A percentile compares a stretch with the other conserved stretches of the same genome.
Evolutionary conservation across 2,888 invertebrate genomes (phyloP).

Genomic region (Bimastos eiseni): DNA sequence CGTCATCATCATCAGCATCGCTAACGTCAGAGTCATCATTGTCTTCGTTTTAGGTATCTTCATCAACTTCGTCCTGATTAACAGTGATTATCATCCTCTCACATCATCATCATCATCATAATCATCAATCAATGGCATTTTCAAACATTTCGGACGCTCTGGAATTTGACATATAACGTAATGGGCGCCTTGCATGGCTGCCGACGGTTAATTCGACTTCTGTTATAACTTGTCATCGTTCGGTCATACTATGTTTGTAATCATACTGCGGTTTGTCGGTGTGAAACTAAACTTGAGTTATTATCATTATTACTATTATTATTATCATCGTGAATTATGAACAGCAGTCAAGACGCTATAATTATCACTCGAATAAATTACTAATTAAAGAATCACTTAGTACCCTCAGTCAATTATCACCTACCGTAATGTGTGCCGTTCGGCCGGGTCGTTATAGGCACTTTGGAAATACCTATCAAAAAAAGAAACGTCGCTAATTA

Average conservation of each 20-base stretch:
- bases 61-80: neutral
- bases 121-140: neutral
- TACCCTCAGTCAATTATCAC: neutral
- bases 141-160: neutral
- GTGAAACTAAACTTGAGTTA: no score
- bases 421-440: conserved; percentile 80
- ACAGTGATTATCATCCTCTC: neutral
- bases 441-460: conserved; percentile 81
- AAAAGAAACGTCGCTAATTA: neutral
- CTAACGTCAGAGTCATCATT: neutral
- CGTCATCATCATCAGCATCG: neutral
- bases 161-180: neutral
- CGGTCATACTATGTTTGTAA: no score
- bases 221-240: no score
- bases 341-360: no score
- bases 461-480: conserved; percentile 75
- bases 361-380: no score
- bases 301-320: no score
- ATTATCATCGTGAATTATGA: no score
- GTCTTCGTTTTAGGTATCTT: neutral
- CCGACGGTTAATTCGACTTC: no score
- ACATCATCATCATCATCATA: neutral
- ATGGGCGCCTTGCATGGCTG: no score
- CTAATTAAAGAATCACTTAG: no score
- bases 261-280: no score